phyloP scores from a whole-genome alignment of 1,140 invertebrate genomes.

The Fopius arisanus region DNA sequence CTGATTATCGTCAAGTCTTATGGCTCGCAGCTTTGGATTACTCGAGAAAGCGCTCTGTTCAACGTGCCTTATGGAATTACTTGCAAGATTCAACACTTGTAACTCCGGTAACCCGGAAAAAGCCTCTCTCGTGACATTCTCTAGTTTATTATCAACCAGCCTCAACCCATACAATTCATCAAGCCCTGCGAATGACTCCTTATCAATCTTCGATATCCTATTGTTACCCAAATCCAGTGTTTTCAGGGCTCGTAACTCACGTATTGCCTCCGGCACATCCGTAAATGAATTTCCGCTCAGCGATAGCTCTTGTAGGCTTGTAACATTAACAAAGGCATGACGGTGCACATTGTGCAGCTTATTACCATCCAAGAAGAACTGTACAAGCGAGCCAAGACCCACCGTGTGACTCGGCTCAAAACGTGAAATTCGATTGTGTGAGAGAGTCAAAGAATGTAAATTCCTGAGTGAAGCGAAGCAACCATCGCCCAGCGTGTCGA shows the following conservation, averaged over 20 bases:
- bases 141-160: slow-evolving; percentile 87
- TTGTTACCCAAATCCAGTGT: slow-evolving; percentile 88
- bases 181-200: slow-evolving; percentile 83
- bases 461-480: slow-evolving; percentile 79
- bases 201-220: slow-evolving; percentile 77
- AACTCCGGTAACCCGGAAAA: slow-evolving; percentile 83
- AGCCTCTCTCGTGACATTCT: slow-evolving; percentile 82
- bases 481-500: slow-evolving; percentile 75
- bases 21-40: slow-evolving; percentile 82
- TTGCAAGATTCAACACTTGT: slow-evolving; percentile 87
- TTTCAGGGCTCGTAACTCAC: slow-evolving; percentile 75
- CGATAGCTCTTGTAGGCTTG: slow-evolving; percentile 84
- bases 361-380: slow-evolving; percentile 80
- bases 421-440: slow-evolving; percentile 74
- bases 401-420: slow-evolving; percentile 76
- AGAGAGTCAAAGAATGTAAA: slow-evolving; percentile 78
- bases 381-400: slow-evolving; percentile 76
- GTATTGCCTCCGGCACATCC: slow-evolving; percentile 79
- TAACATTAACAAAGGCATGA: slow-evolving; percentile 81
- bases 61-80: slow-evolving; percentile 82
- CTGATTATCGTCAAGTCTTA: slow-evolving; percentile 86
- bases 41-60: slow-evolving; percentile 84
- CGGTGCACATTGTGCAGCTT: slow-evolving; percentile 73
- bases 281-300: slow-evolving; percentile 84
- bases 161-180: slow-evolving; percentile 81